Percentiles rank a stretch among this genome's conserved stretches.
Conservation (phyloP, 2,888 invertebrate genomes). For the Lamproptera curius region DNA sequence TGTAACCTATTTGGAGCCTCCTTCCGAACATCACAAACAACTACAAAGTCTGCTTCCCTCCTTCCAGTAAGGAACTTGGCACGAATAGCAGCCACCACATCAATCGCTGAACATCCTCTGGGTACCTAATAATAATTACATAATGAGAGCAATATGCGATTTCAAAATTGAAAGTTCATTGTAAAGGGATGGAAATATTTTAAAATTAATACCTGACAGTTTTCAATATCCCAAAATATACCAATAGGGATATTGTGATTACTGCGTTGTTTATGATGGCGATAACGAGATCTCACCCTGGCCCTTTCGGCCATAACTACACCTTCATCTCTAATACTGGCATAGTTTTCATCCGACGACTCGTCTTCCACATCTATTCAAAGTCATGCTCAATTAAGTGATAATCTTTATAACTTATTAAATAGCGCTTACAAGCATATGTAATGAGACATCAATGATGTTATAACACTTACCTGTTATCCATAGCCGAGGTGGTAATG, state of each 20-base stretch:
- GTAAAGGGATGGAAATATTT: no score
- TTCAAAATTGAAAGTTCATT: no score
- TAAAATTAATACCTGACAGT: constrained; percentile 82
- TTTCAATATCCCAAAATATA: constrained; percentile 96
- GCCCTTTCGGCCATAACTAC: constrained; percentile 46
- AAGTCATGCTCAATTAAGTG: constrained; percentile 8
- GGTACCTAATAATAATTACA: constrained; percentile 81
- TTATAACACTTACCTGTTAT: constrained; percentile 56
- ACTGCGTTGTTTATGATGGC: constrained; percentile 57
- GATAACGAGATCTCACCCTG: constrained; percentile 58
- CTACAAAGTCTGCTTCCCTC: constrained; percentile 91
- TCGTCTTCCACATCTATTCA: constrained; percentile 62
- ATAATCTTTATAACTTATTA: not conserved
- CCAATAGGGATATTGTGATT: constrained; percentile 80
- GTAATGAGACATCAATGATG: not conserved
- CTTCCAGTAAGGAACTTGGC: constrained; percentile 86
- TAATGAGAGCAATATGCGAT: not conserved
- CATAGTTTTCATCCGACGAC: constrained; percentile 59
- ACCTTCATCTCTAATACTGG: constrained; percentile 49
- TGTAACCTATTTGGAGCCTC: constrained; percentile 86
- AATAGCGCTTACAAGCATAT: not conserved
- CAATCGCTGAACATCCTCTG: constrained; percentile 87
- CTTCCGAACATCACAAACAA: constrained; percentile 93
- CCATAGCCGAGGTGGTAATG: constrained; percentile 71
- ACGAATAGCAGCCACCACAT: constrained; percentile 86